phyloP scores from a whole-genome alignment of 1,140 invertebrate species.

The Caenorhabditis tropicalis region DNA sequence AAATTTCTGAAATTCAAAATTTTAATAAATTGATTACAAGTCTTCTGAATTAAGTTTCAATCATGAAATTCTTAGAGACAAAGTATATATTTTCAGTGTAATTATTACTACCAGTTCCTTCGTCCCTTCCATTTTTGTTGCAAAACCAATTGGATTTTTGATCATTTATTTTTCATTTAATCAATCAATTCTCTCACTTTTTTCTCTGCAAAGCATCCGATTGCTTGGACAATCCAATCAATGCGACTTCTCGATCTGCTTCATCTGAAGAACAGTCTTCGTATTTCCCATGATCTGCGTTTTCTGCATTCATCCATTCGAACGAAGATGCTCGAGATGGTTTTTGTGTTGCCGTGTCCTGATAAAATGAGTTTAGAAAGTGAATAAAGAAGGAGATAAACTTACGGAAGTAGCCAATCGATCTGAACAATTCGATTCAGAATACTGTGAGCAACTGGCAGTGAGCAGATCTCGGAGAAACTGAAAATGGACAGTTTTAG shows the following conservation, averaged over 20 bases:
- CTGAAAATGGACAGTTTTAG: too few relatives aligned
- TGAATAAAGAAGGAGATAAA: not conserved
- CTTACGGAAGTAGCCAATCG: not conserved
- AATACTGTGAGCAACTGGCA: constrained; percentile 9
- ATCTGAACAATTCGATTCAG: constrained; percentile 17
- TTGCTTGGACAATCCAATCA: constrained; percentile 8
- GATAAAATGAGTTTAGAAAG: not conserved
- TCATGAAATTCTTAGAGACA: too few relatives aligned
- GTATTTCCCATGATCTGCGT: not conserved
- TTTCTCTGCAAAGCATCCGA: constrained; percentile 18
- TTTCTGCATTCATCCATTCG: constrained; percentile 16
- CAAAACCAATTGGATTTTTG: not conserved
- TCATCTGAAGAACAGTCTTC: constrained; percentile 15
- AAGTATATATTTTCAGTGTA: too few relatives aligned
- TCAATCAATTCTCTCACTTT: not conserved
- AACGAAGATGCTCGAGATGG: constrained; percentile 29
- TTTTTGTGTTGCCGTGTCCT: constrained; percentile 23
- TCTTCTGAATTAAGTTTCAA: too few relatives aligned
- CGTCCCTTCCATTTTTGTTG: not conserved
- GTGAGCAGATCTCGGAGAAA: constrained; percentile 19
- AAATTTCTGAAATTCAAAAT: not conserved
- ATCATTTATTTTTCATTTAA: not conserved
- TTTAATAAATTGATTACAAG: too few relatives aligned
- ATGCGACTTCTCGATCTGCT: constrained; percentile 29
- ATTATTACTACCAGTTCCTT: not conserved